Conservation (phyloP, 2,888 invertebrate species). For the Tanypteryx hageni region DNA sequence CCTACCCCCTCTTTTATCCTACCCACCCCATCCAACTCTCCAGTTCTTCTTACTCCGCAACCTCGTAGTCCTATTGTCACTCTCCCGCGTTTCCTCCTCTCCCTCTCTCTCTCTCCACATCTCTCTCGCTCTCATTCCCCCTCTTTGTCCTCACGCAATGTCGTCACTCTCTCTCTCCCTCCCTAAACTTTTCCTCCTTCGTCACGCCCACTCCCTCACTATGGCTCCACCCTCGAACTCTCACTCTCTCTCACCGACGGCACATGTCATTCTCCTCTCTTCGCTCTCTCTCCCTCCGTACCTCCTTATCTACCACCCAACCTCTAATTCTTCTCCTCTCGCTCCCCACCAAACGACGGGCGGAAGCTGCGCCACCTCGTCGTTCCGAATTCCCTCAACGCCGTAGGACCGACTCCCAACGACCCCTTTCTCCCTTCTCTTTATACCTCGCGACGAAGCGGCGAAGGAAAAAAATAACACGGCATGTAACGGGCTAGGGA, state of each 20-base stretch:
- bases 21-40: neutral
- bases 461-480: neutral
- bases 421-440: neutral
- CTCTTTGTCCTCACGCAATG: neutral
- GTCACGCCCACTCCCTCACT: slow-evolving; percentile 16
- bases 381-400: neutral
- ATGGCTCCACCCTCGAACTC: neutral
- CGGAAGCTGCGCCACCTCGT: neutral
- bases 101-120: neutral
- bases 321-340: neutral
- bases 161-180: neutral
- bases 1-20: neutral
- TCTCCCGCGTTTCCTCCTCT: neutral
- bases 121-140: neutral
- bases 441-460: too few species aligned
- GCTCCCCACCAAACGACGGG: neutral
- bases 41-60: neutral
- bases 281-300: neutral
- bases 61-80: neutral
- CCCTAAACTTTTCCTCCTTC: neutral
- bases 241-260: slow-evolving; percentile 7
- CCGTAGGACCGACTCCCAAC: neutral
- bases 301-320: neutral
- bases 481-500: neutral
- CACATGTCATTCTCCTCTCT: slow-evolving; percentile 17